Base-by-base conservation (phyloP, 2,888 invertebrate genomes). In the Acleris holmiana region DNA sequence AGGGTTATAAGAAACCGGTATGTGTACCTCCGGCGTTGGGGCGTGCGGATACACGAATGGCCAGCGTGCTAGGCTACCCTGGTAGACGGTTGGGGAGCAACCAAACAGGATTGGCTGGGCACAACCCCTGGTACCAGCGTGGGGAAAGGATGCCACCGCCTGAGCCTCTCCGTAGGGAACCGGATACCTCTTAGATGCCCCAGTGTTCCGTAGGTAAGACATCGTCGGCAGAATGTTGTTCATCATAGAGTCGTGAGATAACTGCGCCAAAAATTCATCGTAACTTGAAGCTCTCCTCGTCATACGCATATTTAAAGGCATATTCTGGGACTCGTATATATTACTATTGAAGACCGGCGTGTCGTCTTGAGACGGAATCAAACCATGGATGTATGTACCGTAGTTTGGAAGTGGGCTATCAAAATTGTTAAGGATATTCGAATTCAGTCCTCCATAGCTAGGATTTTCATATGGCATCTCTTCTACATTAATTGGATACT, bases 151-250 rank as follows among this genome's bases (percentile, higher is more conserved):
- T 18, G 80, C 82, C 15, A 69, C 57, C 17, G 69, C 29, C 17
- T 70, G 66, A 7, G 21, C 35, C 17, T 68, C 63, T 10, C 68
- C 51, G 40, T 66, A 35, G 1, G 54, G 13, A 4, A 17, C 49
- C 21, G 61, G 65, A 55, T 64, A 56, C 5, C 69, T 65, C 18
- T 54, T 17, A 10, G 21, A 49, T 35, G 40, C 10, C 46, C 41
- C 63, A 35, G 72, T 64, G 10, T 73, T 73, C 19, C 85, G 80
- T 8, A 76, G 68, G 66, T 77, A 83, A 2, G 86, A 84, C 89
- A 91, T 91, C 2, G 85, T 88, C 4, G 91, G 91, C 54, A 91
- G 66, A 47, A 89, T 78, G 64, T 91, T 91, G 21, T 83, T 83
- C 72, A 91, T 78, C 40, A 84, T 82, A 2, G 86, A 80, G 21